Evolutionary conservation across 2,113 vertebrate species (phyloP).

Genomic region (Uria aalge): DNA sequence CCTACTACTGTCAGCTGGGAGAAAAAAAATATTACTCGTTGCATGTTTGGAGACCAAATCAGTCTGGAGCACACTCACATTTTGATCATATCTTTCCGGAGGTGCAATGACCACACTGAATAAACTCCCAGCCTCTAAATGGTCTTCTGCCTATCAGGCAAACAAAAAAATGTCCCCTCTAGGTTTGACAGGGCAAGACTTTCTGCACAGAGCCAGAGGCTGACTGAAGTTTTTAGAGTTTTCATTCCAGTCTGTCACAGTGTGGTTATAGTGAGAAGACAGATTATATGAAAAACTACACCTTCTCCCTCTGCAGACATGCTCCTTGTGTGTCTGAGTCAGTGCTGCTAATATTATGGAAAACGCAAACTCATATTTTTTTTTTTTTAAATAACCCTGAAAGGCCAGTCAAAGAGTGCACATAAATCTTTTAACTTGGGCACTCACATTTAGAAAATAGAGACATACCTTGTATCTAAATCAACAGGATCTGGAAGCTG

Average conservation of each 20-base stretch:
- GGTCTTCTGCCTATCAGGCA: not conserved
- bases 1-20: not conserved
- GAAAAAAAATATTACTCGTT: not conserved
- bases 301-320: not conserved
- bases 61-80: not conserved
- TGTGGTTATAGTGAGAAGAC: not conserved
- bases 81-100: not conserved
- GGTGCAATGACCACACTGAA: not conserved
- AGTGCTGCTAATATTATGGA: not conserved
- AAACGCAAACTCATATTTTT: rapidly evolving
- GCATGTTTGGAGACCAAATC: not conserved
- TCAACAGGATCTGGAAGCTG: not conserved
- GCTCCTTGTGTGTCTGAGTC: not conserved
- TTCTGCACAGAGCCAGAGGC: not conserved
- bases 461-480: not conserved
- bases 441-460: not conserved
- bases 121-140: not conserved
- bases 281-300: not conserved
- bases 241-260: not conserved
- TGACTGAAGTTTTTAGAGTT: not conserved
- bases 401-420: not conserved
- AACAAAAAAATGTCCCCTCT: not conserved
- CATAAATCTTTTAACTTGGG: not conserved
- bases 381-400: not conserved
- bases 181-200: not conserved